Base-by-base conservation (phyloP, 2,113 vertebrate genomes). In the Ophiodon elongatus region DNA sequence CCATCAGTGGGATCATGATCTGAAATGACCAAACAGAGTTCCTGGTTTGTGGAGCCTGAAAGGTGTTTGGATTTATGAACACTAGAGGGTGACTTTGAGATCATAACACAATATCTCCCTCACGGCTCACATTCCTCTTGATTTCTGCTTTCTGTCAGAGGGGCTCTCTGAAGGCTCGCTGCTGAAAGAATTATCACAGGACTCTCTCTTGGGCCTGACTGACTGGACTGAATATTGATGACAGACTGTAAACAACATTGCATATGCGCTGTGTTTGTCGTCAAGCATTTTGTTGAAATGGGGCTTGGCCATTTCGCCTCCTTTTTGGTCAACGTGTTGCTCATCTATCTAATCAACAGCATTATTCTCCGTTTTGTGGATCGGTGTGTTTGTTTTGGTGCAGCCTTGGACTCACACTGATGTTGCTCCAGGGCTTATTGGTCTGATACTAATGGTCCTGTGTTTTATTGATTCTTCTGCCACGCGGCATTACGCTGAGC, bases 101-200 rank as follows among this genome's bases (percentile, higher is more conserved):
- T 95, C 93, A 75, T 87, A 75, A 75, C 15, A n/a, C 47, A 74
- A 63, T 35, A 23, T 81, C 62, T 67, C 39, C 75, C 72, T 81
- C 43, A 67, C 31, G 27, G 54, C 56, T 82, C 43, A 66, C 89
- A 76, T 96, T 96, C 43, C 17, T 71, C 90, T 92, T 88, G 84
- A 94, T 94, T 94, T 92, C 79, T 95, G 91, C 91, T 94, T 95
- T 86, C 83, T 94, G 92, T 94, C 93, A 95, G 90, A 88, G 80
- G 85, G 70, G 45, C 64, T 83, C 86, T 74, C 86, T 92, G 68
- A 91, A 66, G 80, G 87, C 83, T 89, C 89, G 81, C 90, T 88
- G 66, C 79, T 95, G 88, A 93, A 88, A 92, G 92, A 94, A 88
- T 94, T 93, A 94, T 89, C 94, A 88, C 91, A 95, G 89, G 80